Conservation (phyloP, 2,888 invertebrate species). For the Acleris holmiana region DNA sequence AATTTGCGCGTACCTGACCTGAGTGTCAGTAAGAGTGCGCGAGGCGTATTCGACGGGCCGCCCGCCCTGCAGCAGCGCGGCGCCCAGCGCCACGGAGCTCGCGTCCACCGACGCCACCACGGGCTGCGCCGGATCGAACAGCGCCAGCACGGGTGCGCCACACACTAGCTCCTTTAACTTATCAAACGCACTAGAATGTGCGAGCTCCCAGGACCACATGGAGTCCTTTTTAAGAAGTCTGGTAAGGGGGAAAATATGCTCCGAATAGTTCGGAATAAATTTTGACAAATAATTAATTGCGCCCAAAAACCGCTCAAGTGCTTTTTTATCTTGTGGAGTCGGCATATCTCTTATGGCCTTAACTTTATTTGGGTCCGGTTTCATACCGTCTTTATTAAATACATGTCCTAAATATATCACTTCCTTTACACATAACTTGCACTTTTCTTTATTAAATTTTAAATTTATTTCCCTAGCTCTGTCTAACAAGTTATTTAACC, state of each 20-base stretch:
- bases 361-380: constrained; percentile 11
- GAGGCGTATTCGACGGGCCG: constrained; percentile 41
- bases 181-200: neutral
- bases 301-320: constrained; percentile 20
- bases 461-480: constrained; percentile 6
- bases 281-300: constrained; percentile 21
- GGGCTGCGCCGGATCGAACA: neutral
- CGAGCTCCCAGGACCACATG: constrained; percentile 2
- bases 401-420: constrained; percentile 19
- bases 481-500: constrained; percentile 2
- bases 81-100: constrained; percentile 28
- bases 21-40: constrained; percentile 35
- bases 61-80: no score
- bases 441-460: constrained; percentile 27
- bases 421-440: constrained; percentile 16
- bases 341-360: neutral
- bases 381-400: constrained; percentile 23
- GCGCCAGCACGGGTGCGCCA: constrained; percentile 14
- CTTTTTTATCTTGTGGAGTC: neutral
- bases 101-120: constrained; percentile 14
- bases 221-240: constrained; percentile 15
- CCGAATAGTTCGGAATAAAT: constrained; percentile 24
- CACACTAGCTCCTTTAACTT: constrained; percentile 13
- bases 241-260: constrained; percentile 5
- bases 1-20: constrained; percentile 39